Conservation (phyloP, 2,888 invertebrate genomes). For the Athripsodes cinereus region DNA sequence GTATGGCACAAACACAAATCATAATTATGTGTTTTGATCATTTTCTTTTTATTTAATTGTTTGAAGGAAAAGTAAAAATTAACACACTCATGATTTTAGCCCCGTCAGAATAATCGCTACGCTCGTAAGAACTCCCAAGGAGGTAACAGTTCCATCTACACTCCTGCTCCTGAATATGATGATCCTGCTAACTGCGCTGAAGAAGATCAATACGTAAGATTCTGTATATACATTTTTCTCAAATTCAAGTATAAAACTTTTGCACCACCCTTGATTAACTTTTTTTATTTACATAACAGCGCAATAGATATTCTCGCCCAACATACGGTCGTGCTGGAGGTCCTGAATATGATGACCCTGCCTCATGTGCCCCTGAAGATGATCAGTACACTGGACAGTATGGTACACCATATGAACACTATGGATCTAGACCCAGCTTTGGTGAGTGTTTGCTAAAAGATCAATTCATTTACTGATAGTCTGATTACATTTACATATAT, state of each 20-base stretch:
- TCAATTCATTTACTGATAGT: no score
- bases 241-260: background rate
- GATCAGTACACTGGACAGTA: conserved; percentile 89
- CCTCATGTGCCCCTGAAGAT: conserved; percentile 86
- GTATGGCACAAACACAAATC: no score
- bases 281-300: conserved; percentile 32
- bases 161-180: conserved; percentile 83
- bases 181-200: conserved; percentile 90
- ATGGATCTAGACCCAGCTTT: conserved; percentile 80
- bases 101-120: conserved; percentile 63
- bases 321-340: conserved; percentile 54
- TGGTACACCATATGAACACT: conserved; percentile 86
- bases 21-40: background rate
- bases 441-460: conserved; percentile 46
- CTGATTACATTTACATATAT: no score
- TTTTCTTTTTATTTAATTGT: background rate
- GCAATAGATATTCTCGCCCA: conserved; percentile 67
- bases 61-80: background rate
- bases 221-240: background rate
- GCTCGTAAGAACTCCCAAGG: conserved; percentile 70
- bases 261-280: background rate
- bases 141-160: conserved; percentile 77
- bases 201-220: conserved; percentile 77
- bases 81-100: conserved; percentile 33
- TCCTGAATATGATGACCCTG: conserved; percentile 90